phyloP scores from a whole-genome alignment of 2,888 invertebrate species.

The Habrosyne pyritoides region DNA sequence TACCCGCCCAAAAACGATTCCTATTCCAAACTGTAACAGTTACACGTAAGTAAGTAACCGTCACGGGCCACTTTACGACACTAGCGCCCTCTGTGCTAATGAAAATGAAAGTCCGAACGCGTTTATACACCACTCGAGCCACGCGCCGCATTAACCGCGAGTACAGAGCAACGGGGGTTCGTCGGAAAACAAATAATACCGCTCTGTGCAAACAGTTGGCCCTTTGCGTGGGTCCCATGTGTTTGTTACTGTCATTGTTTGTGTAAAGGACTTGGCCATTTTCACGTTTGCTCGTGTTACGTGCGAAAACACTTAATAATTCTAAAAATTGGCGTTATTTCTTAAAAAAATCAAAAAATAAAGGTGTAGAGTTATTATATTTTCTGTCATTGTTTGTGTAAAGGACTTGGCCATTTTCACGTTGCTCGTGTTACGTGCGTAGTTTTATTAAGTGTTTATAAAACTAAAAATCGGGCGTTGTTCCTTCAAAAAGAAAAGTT shows the following conservation, averaged over 20 bases:
- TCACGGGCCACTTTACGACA: slow-evolving; percentile 42
- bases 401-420: slow-evolving; percentile 33
- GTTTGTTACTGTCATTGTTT: slow-evolving; percentile 57
- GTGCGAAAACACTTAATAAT: slow-evolving; percentile 6
- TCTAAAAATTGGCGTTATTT: too few species aligned
- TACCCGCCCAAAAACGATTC: not conserved
- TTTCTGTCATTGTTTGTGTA: slow-evolving; percentile 49
- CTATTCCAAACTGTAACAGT: not conserved
- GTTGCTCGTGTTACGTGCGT: slow-evolving; percentile 11
- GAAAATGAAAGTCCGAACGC: slow-evolving; percentile 45
- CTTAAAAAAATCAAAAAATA: not conserved
- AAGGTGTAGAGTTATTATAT: not conserved
- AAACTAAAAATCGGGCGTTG: too few species aligned
- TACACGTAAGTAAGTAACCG: slow-evolving; percentile 28
- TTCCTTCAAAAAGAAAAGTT: too few species aligned
- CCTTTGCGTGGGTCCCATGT: slow-evolving; percentile 53
- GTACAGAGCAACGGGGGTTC: slow-evolving; percentile 24
- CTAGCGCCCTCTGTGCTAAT: slow-evolving; percentile 48
- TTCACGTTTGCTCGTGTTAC: slow-evolving; percentile 21
- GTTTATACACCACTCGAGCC: slow-evolving; percentile 42
- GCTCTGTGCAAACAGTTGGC: slow-evolving; percentile 53
- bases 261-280: slow-evolving; percentile 35
- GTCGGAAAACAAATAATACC: slow-evolving; percentile 60
- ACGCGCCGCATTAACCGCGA: slow-evolving; percentile 35
- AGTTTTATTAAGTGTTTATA: slow-evolving; percentile 1